A percentile compares a stretch with the other conserved stretches of the same genome.
These are phyloP conservation scores for Bucco capensis DNA, from an alignment of 2,113 vertebrate genomes.

Conservation along the genomic window DNA sequence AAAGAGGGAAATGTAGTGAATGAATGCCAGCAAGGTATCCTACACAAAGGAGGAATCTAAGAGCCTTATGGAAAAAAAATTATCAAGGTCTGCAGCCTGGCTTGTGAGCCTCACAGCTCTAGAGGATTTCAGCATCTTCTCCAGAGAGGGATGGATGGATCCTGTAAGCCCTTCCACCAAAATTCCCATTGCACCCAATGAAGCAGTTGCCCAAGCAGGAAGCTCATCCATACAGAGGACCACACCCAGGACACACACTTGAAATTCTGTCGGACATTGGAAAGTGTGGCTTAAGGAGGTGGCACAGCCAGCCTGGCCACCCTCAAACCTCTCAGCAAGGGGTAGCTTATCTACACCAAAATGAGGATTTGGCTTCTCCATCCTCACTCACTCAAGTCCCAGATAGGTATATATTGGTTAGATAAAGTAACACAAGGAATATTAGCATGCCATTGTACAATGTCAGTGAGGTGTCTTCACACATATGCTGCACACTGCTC, in stretches of 20 bases:
- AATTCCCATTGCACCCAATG: background rate
- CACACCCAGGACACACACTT: rapidly evolving
- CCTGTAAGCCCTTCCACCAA: background rate
- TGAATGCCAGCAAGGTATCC: background rate
- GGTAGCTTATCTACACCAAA: background rate
- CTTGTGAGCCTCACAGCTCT: background rate
- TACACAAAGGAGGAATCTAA: conserved; percentile 41
- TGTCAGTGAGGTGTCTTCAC: background rate
- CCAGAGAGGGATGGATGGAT: background rate
- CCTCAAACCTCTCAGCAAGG: background rate
- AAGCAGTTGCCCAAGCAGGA: background rate
- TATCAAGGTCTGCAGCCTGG: background rate
- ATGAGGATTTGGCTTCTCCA: background rate
- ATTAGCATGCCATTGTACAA: background rate
- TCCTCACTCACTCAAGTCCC: background rate
- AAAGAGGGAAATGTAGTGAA: conserved; percentile 37
- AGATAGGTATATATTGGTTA: too few relatives aligned
- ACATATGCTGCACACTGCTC: background rate
- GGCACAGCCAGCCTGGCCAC: background rate
- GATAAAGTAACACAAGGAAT: background rate
- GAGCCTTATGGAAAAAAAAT: background rate
- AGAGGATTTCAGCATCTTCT: background rate
- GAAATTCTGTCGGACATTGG: background rate
- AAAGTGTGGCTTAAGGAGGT: background rate
- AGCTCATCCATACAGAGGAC: background rate